Evolutionary conservation across 2,888 invertebrate species (phyloP).

Genomic region (Pyrgus malvae): DNA sequence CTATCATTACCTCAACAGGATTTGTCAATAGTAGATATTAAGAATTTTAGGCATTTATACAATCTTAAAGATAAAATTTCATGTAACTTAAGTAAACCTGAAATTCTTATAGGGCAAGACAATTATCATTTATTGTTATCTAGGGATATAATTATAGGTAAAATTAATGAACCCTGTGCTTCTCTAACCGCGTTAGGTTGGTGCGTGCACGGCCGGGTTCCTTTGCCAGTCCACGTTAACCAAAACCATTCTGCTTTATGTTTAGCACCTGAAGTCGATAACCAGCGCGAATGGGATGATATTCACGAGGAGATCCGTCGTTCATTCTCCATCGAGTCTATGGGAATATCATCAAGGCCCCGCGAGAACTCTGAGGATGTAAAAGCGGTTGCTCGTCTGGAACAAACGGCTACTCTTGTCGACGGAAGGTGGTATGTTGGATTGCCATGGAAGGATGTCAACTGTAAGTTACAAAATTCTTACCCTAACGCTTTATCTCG

Average conservation of each 20-base stretch:
- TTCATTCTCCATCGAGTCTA: background rate
- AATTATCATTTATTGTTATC: background rate
- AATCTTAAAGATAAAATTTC: background rate
- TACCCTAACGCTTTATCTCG: constrained; percentile 30
- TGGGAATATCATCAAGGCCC: constrained; percentile 20
- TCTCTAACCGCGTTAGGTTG: background rate
- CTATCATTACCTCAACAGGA: background rate
- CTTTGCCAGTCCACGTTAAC: background rate
- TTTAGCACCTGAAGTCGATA: background rate
- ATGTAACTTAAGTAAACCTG: background rate
- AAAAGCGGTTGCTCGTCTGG: background rate
- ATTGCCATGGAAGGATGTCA: constrained; percentile 34
- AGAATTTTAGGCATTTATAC: background rate
- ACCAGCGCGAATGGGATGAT: background rate
- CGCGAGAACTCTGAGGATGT: constrained; percentile 21
- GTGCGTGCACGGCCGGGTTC: background rate
- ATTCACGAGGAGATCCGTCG: background rate
- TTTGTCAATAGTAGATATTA: background rate
- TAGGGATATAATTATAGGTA: background rate
- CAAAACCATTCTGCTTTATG: background rate
- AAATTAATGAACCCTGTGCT: background rate
- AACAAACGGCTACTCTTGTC: constrained; percentile 15
- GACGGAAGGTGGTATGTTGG: constrained; percentile 15
- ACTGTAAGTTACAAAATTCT: constrained; percentile 31
- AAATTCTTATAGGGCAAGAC: background rate